Percentiles rank a stretch among this genome's conserved stretches.
Evolutionary conservation across 2,888 invertebrate genomes (phyloP).

Genomic region (Sinhomidia bicolor): DNA sequence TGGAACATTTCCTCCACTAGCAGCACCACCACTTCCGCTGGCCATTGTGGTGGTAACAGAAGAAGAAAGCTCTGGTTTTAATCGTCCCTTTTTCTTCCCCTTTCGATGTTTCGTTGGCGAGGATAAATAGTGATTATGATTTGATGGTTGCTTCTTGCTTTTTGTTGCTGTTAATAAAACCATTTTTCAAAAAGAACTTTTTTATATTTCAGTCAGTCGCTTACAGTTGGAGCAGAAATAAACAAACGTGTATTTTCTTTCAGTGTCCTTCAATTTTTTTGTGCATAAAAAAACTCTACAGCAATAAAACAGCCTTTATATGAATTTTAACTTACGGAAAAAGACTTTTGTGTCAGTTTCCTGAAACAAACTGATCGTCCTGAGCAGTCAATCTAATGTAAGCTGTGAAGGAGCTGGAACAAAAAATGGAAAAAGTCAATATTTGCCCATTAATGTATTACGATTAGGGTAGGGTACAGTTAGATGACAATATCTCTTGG

Average conservation of each 20-base stretch:
- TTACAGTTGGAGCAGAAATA: too few relatives aligned
- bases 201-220: too few relatives aligned
- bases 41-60: too few relatives aligned
- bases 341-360: conserved; percentile 1
- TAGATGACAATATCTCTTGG: background rate
- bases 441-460: conserved; percentile 6
- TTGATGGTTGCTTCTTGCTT: background rate
- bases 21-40: background rate
- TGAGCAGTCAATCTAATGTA: background rate
- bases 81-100: background rate
- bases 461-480: background rate
- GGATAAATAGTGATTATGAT: background rate
- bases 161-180: background rate
- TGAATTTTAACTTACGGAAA: conserved; percentile 5
- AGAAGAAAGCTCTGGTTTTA: background rate
- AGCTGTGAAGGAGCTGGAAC: background rate
- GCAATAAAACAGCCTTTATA: too few relatives aligned
- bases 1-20: background rate
- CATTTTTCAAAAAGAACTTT: background rate
- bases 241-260: background rate
- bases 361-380: background rate
- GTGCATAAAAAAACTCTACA: background rate
- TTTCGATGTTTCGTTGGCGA: background rate
- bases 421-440: conserved; percentile 1
- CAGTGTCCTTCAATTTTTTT: background rate